A percentile compares a stretch with the other conserved stretches of the same genome.
Conservation (phyloP, 2,888 invertebrate genomes). For the Carcina quercana region DNA sequence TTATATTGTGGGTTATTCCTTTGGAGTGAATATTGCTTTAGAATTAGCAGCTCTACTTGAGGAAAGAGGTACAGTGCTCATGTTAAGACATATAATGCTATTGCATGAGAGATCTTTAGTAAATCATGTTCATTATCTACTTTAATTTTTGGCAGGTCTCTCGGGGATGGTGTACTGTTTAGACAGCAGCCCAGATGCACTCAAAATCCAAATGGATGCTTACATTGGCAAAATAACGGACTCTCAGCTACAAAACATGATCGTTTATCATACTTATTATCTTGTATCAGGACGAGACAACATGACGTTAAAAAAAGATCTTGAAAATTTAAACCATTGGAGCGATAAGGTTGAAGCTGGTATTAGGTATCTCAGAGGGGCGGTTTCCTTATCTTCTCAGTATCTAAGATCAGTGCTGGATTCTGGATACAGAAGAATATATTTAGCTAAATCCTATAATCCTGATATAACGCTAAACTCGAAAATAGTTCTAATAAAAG, state of each 20-base stretch:
- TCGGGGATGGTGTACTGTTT: conserved; percentile 17
- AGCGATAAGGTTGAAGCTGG: conserved; percentile 5
- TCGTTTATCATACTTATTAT: conserved; percentile 12
- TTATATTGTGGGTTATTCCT: conserved; percentile 18
- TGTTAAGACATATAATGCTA: conserved; percentile 11
- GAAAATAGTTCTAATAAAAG: conserved; percentile 8
- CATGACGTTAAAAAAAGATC: conserved; percentile 3
- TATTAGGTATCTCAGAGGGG: conserved; percentile 2
- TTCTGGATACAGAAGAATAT: conserved; percentile 14
- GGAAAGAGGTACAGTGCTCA: conserved; percentile 33
- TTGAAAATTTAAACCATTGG: conserved; percentile 7
- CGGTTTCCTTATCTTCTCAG: conserved; percentile 7
- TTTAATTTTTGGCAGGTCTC: conserved; percentile 14
- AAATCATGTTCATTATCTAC: too few relatives aligned
- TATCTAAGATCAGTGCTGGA: conserved; percentile 7
- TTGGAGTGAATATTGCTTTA: conserved; percentile 31
- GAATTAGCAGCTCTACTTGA: conserved; percentile 40
- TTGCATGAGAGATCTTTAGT: too few relatives aligned
- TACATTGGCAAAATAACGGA: conserved; percentile 12
- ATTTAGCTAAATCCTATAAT: conserved; percentile 10
- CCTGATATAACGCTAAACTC: conserved; percentile 12
- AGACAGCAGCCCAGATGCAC: conserved; percentile 17
- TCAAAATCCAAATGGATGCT: conserved; percentile 11
- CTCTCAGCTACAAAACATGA: conserved; percentile 11
- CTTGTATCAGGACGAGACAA: conserved; percentile 10